A percentile compares a stretch with the other conserved stretches of the same genome.
Evolutionary conservation across 2,113 vertebrate genomes (phyloP).

Genomic region (Tapirus terrestris): DNA sequence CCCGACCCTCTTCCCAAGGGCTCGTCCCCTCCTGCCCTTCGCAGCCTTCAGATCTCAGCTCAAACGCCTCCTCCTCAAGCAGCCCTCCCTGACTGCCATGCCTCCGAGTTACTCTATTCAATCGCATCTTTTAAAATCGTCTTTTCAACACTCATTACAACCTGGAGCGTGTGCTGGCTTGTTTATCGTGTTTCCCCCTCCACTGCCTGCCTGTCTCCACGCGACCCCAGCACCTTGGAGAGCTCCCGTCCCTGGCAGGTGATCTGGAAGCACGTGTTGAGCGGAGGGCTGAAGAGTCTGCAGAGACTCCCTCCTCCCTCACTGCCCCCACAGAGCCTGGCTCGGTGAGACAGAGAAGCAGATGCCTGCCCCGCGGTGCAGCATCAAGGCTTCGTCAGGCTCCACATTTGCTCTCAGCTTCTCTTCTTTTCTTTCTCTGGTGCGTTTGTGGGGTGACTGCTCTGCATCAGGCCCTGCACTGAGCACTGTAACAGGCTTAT

Average conservation of each 20-base stretch:
- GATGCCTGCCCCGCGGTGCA: not conserved
- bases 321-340: not conserved
- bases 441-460: too few species aligned
- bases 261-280: rapidly evolving
- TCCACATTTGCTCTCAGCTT: not conserved
- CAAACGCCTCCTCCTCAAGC: not conserved
- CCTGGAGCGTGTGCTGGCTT: not conserved
- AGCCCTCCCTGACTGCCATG: too few species aligned
- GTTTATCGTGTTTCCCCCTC: not conserved
- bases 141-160: rapidly evolving
- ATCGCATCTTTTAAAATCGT: rapidly evolving
- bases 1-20: not conserved
- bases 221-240: not conserved
- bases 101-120: rapidly evolving
- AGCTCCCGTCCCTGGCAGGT: not conserved
- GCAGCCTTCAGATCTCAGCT: not conserved
- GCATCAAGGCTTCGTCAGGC: not conserved
- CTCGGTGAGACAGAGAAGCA: too few species aligned
- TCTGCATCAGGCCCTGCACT: not conserved
- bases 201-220: rapidly evolving
- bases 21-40: not conserved
- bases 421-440: not conserved
- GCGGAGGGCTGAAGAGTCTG: rapidly evolving
- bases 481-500: rapidly evolving
- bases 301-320: not conserved